Base-by-base conservation (phyloP, 2,888 invertebrate genomes). In the Trissolcus brochymenae region DNA sequence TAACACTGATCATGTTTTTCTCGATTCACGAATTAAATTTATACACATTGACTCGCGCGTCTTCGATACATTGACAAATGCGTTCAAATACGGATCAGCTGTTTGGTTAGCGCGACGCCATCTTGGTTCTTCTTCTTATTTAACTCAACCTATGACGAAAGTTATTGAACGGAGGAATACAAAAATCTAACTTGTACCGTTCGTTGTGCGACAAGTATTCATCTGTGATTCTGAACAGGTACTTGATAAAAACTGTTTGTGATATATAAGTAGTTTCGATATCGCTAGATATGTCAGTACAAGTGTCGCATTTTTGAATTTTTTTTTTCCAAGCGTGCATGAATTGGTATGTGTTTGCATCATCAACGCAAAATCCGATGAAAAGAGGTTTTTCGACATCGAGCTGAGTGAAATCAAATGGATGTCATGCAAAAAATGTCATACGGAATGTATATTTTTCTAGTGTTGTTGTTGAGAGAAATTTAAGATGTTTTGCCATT, bases 161-260 rank as follows among this genome's bases (percentile, higher is more conserved):
- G n/a, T n/a, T 29, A 49, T 54, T 50, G n/a, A 65, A 70, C 56
- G 13, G 61, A 74, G 68, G 60, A 60, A 77, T 68, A 77, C 73
- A 14, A 70, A 74, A 75, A 71, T 72, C 67, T 66, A 60, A 56
- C 71, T 75, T 72, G 78, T 75, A 71, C 66, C 16, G 35, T 35
- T 35, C n/a, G 67, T 71, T 72, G 62, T 75, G 78, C 75, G 65
- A 61, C 56, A 60, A 9, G 46, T 72, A 72, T 50, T 46, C 11
- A 19, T 17, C 51, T 51, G 46, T 4, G 9, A 40, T 19, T 17
- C 9, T 55, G n/a, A 19, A 11, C 21, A 13, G 16, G 51, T 19
- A 53, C 51, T 17, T 55, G 13, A 29, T 25, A 55, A 55, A 6
- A 46, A 46, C 16, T 46, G 46, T 46, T 46, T 46, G n/a, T 46